Conservation (phyloP, 2,113 vertebrate genomes). For the Dasyprocta punctata region DNA sequence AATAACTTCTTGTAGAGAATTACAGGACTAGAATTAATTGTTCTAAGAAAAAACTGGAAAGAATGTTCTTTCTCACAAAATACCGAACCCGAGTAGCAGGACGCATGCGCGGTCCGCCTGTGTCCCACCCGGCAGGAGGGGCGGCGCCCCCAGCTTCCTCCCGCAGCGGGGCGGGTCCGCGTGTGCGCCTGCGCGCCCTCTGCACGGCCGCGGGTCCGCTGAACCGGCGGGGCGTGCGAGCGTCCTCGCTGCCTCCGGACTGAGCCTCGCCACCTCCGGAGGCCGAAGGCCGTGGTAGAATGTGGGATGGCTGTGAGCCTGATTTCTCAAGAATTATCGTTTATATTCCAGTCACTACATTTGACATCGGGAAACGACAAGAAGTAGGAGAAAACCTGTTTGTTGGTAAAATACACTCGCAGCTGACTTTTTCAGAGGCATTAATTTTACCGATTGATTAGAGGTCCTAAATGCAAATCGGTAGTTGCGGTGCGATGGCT, state of each 20-base stretch:
- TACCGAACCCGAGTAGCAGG: not conserved
- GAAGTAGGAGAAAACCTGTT: not conserved
- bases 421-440: not conserved
- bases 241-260: too few species aligned
- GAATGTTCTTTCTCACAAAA: not conserved
- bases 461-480: not conserved
- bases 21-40: not conserved
- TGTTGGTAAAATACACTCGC: not conserved
- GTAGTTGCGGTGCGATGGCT: not conserved
- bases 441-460: not conserved
- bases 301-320: not conserved
- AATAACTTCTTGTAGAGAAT: not conserved
- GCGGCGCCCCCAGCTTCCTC: not conserved
- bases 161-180: not conserved
- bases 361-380: not conserved
- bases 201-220: not conserved
- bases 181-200: not conserved
- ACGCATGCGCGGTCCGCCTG: not conserved
- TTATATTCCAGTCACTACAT: not conserved
- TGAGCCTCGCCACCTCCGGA: not conserved
- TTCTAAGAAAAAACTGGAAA: not conserved
- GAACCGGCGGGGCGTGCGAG: not conserved
- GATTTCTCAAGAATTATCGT: not conserved
- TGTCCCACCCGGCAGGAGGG: not conserved
- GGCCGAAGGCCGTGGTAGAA: not conserved